Percentiles rank a stretch among this genome's conserved stretches.
These are phyloP conservation scores for Orchesella flavescens DNA, from an alignment of 2,888 invertebrate genomes.

Conservation along the genomic window DNA sequence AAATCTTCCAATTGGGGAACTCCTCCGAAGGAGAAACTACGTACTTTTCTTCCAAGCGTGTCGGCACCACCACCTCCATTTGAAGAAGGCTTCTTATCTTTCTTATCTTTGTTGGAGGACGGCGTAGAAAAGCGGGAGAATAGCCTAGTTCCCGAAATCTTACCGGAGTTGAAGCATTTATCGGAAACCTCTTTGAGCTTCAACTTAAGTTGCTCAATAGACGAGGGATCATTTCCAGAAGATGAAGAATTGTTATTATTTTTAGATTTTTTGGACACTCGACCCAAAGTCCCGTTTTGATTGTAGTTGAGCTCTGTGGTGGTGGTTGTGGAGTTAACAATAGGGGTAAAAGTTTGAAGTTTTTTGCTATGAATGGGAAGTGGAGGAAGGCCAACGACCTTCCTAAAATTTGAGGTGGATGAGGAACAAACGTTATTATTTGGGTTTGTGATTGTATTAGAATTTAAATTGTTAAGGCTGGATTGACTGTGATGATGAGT, in stretches of 20 bases:
- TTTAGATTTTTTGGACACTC: not conserved
- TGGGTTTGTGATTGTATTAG: too few relatives aligned
- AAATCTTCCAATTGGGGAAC: slow-evolving; percentile 80
- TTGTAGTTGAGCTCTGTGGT: not conserved
- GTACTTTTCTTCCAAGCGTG: slow-evolving; percentile 74
- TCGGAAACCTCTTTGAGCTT: slow-evolving; percentile 71
- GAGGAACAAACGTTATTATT: not conserved
- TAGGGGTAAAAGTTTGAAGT: slow-evolving; percentile 48
- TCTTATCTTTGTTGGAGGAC: too few relatives aligned
- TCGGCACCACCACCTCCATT: slow-evolving; percentile 13
- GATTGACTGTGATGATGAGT: slow-evolving; percentile 24
- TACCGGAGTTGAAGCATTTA: slow-evolving; percentile 68
- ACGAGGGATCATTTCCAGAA: slow-evolving; percentile 34
- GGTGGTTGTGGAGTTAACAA: slow-evolving; percentile 26
- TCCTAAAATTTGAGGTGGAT: slow-evolving; percentile 22
- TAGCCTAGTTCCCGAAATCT: slow-evolving; percentile 45
- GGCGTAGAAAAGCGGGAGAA: slow-evolving; percentile 41
- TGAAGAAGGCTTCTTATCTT: too few relatives aligned
- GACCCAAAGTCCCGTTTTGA: not conserved
- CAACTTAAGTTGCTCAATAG: slow-evolving; percentile 70
- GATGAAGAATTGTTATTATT: not conserved
- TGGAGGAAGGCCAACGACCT: slow-evolving; percentile 69
- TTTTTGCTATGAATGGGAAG: slow-evolving; percentile 64
- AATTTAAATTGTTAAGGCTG: slow-evolving; percentile 1
- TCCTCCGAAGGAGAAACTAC: slow-evolving; percentile 85